These are phyloP conservation scores for Bostrychus sinensis DNA, from an alignment of 2,113 vertebrate species.

Conservation along the genomic window DNA sequence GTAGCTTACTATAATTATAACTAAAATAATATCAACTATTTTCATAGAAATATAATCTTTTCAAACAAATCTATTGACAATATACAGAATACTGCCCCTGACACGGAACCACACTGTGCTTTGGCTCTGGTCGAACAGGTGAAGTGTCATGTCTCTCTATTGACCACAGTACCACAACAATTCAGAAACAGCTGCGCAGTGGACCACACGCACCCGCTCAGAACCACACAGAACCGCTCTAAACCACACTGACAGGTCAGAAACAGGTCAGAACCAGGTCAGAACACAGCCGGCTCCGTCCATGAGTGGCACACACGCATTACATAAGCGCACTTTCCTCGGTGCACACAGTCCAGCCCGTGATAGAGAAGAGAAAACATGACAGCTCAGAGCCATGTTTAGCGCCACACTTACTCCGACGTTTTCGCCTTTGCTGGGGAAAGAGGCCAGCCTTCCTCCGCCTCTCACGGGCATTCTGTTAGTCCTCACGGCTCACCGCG, in stretches of 20 bases:
- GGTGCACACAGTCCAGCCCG: background rate
- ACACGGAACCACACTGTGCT: too few species aligned
- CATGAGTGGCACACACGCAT: background rate
- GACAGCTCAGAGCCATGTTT: background rate
- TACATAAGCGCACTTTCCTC: background rate
- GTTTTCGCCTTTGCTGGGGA: conserved; percentile 63
- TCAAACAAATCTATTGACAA: too few species aligned
- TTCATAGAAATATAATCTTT: too few species aligned
- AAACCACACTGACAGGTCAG: background rate
- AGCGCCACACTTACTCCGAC: conserved; percentile 64
- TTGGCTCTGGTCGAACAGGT: too few species aligned
- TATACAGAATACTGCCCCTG: too few species aligned
- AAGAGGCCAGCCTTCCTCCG: conserved; percentile 60
- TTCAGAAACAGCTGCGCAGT: too few species aligned
- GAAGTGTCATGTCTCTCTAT: too few species aligned
- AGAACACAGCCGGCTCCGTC: too few species aligned
- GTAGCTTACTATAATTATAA: too few species aligned
- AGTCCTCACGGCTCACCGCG: background rate
- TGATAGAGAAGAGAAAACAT: background rate
- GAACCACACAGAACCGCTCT: background rate
- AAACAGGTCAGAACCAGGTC: background rate
- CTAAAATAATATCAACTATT: too few species aligned
- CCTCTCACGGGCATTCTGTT: conserved; percentile 77
- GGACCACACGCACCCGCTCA: background rate
- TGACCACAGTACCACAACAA: too few species aligned